Evolutionary conservation across 1,140 invertebrate genomes (phyloP).

Genomic region (Hestina assimilis): DNA sequence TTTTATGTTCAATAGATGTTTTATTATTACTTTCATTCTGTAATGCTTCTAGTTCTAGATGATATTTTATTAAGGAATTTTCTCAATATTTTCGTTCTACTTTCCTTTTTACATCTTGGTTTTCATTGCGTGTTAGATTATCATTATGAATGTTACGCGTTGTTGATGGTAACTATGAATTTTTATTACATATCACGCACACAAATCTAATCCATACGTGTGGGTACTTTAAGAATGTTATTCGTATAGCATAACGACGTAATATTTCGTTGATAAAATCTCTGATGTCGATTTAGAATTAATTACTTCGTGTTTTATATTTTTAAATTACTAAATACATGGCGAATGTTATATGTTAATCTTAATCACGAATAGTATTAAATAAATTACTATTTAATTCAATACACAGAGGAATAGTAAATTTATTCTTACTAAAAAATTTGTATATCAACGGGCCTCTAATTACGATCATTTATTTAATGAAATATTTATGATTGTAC

Average conservation of each 20-base stretch:
- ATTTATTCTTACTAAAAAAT: too few relatives aligned
- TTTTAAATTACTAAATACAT: conserved; percentile 8
- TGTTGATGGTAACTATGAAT: conserved; percentile 24
- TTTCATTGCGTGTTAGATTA: conserved; percentile 23
- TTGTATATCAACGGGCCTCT: too few relatives aligned
- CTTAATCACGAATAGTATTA: too few relatives aligned
- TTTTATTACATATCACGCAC: conserved; percentile 10
- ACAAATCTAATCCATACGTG: conserved; percentile 2
- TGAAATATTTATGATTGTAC: not conserved
- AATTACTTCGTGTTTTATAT: conserved; percentile 11
- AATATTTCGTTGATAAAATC: conserved; percentile 17
- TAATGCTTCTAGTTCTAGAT: not conserved
- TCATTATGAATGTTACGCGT: conserved; percentile 20
- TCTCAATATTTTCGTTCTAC: conserved; percentile 11
- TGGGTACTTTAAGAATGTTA: not conserved
- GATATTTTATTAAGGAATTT: not conserved
- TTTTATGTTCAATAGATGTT: not conserved
- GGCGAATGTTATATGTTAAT: too few relatives aligned
- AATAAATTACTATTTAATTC: not conserved
- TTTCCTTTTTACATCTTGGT: conserved; percentile 19
- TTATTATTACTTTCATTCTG: not conserved
- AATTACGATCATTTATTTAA: too few relatives aligned
- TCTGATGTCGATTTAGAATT: conserved; percentile 21
- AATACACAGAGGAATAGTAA: not conserved
- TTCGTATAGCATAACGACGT: not conserved